Conservation (phyloP, 2,797 vertebrate genomes). For the Denticeps clupeoides region DNA sequence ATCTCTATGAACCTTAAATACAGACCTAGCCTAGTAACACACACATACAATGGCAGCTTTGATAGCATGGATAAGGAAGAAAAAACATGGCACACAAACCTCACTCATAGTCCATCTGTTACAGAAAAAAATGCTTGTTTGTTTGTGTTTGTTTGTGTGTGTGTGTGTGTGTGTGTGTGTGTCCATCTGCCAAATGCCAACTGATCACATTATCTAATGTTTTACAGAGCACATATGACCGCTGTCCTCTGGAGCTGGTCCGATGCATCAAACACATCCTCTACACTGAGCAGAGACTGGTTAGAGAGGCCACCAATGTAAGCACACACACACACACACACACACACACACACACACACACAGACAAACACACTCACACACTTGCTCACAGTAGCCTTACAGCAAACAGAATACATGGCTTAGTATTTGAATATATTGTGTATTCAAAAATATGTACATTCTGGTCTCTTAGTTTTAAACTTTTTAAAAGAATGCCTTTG, state of each 20-base stretch:
- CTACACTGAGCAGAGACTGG: slow-evolving; percentile 89
- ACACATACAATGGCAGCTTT: too few relatives aligned
- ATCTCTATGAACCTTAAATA: too few relatives aligned
- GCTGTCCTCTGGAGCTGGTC: slow-evolving; percentile 90
- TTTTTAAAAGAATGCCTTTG: neutral
- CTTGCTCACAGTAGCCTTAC: slow-evolving; percentile 2
- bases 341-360: neutral
- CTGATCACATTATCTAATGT: too few relatives aligned
- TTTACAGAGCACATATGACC: slow-evolving; percentile 87
- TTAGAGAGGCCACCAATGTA: slow-evolving; percentile 86
- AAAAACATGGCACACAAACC: too few relatives aligned
- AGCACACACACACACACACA: slow-evolving; percentile 24
- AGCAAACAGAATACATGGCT: too few relatives aligned
- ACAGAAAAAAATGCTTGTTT: neutral
- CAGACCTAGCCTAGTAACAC: too few relatives aligned
- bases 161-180: slow-evolving; percentile 2
- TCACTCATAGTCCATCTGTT: too few relatives aligned
- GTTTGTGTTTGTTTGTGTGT: slow-evolving; percentile 3
- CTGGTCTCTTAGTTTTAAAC: too few relatives aligned
- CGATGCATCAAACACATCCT: slow-evolving; percentile 95
- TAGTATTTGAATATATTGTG: too few relatives aligned
- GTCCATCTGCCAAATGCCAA: slow-evolving; percentile 6
- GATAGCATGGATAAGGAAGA: too few relatives aligned
- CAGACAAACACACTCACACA: neutral
- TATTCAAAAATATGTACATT: too few relatives aligned